Base-by-base conservation (phyloP, 2,888 invertebrate genomes). In the Hirtodrosophila confusa region DNA sequence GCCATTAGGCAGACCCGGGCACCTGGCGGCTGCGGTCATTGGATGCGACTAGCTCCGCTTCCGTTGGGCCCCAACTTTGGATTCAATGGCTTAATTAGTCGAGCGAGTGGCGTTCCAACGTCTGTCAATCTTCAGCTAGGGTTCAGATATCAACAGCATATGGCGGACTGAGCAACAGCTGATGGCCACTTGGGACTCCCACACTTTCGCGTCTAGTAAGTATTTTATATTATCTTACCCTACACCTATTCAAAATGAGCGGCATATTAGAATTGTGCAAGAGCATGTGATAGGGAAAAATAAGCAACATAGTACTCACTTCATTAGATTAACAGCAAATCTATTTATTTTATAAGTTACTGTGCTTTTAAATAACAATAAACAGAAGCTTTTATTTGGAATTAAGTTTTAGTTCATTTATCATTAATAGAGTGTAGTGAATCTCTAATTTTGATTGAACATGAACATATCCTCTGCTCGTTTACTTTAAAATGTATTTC, bases 181-280 rank as follows among this genome's bases (percentile, higher is more conserved):
- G 88, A 60, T 54, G 39, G 48, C 48, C 3, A 44, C 50, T 62
- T 67, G 43, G 29, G 31, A 61, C 85, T 86, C 89, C 88, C 88
- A 89, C 89, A 88, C 89, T 88, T 89, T 89, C 88, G 77, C 80
- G 75, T 66, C 75, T 73, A 58, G 48, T 64, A 45, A 31, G 64
- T 66, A 23, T 44, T 48, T 64, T 45, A 12, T 27, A 35, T 44
- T 44, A 35, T 7, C 12, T 24, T 62, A 64, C 51, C 50, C 65
- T 36, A 31, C 23, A 36, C 9, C 9, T 3, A 41, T 9, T 8
- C 27, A n/a, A 33, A 9, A 9, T 1, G 27, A 9, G 11, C 1
- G 5, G 0, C 7, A 31, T 31, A 31, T 5, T 27, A 27, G 6
- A 2, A 3, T 27, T 27, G 27, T 27, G 17, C 17, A 17, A 17